Conservation (phyloP, 2,797 vertebrate genomes). For the Sciurus carolinensis region DNA sequence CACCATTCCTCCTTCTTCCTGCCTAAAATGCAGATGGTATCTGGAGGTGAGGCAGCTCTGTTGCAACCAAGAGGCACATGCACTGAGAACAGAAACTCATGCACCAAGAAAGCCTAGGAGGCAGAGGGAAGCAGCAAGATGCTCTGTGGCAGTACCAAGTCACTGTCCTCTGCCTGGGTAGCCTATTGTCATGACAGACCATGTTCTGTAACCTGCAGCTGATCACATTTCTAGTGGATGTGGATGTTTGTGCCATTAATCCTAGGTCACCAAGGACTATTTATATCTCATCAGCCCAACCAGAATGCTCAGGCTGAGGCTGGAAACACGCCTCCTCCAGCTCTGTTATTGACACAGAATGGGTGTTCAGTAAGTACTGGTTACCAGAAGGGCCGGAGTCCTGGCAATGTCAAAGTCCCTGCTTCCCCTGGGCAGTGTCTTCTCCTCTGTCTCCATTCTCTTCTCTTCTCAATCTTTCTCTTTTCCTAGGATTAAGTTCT, state of each 20-base stretch:
- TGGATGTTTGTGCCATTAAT: neutral
- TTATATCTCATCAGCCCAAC: neutral
- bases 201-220: neutral
- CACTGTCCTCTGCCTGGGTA: too few relatives aligned
- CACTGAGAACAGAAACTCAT: neutral
- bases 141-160: neutral
- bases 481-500: neutral
- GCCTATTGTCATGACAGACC: neutral
- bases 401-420: neutral
- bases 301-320: neutral
- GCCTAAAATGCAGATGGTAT: neutral
- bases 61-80: neutral
- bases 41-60: neutral
- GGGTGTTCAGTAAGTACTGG: neutral
- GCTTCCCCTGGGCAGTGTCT: neutral
- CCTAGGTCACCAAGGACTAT: neutral
- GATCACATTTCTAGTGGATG: neutral
- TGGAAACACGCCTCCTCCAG: too few relatives aligned
- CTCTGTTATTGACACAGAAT: neutral
- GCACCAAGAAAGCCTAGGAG: neutral
- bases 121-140: neutral
- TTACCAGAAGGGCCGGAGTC: neutral
- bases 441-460: rapidly evolving
- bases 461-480: neutral
- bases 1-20: neutral